A percentile compares a stretch with the other conserved stretches of the same genome.
Conservation (phyloP, 2,113 vertebrate genomes). For the Otolemur garnettii region DNA sequence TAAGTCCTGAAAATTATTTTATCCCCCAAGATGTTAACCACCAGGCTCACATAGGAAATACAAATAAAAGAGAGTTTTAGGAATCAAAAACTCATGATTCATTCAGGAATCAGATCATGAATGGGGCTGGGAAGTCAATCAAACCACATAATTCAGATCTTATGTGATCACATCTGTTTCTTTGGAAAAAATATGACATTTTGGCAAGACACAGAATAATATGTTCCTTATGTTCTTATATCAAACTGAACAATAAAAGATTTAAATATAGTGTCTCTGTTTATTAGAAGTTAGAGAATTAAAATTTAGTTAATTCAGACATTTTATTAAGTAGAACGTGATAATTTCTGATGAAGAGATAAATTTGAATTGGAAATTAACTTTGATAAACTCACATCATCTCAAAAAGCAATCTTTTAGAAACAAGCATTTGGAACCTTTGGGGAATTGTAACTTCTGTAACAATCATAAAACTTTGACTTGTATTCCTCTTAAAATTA, state of each 20-base stretch:
- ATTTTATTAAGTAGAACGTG: neutral
- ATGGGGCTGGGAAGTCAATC: neutral
- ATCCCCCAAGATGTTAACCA: neutral
- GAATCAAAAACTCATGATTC: too few relatives aligned
- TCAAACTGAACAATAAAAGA: neutral
- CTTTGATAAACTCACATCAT: neutral
- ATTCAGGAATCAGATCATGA: neutral
- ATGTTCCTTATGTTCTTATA: neutral
- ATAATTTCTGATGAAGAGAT: neutral
- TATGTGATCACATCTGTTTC: neutral
- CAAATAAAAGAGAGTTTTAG: neutral
- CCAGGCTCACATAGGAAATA: neutral
- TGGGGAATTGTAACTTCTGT: neutral
- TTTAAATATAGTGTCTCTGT: slow-evolving; percentile 18
- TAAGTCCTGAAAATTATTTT: neutral
- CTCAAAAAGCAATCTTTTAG: neutral
- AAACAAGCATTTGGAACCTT: neutral
- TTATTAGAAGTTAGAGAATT: slow-evolving; percentile 14
- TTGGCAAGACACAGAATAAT: neutral
- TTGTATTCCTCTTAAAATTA: neutral
- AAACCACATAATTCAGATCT: neutral
- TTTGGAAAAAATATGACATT: neutral
- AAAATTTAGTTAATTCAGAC: slow-evolving; percentile 20
- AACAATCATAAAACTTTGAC: neutral
- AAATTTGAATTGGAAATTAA: slow-evolving; percentile 14